phyloP scores from a whole-genome alignment of 2,888 invertebrate genomes.

The Eupithecia insigniata region DNA sequence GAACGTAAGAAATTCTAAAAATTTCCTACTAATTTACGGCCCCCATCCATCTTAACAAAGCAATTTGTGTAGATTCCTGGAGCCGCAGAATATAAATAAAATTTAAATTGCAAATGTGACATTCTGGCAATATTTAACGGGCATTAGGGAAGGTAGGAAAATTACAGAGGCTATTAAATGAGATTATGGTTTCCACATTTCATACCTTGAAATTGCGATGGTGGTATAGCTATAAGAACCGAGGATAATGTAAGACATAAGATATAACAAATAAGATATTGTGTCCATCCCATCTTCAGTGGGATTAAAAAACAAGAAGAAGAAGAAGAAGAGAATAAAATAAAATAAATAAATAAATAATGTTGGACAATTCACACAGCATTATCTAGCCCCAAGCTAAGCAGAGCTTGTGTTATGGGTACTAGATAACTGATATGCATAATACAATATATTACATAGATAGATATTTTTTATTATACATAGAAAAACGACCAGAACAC shows the following conservation, averaged over 20 bases:
- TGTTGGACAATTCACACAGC: no score
- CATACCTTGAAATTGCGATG: not conserved
- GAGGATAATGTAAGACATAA: no score
- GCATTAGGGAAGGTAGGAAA: conserved; percentile 33
- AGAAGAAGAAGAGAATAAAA: no score
- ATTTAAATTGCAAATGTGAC: conserved; percentile 39
- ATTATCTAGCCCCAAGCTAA: no score
- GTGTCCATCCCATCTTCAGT: not conserved
- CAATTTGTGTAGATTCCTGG: conserved; percentile 8
- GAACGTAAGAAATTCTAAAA: not conserved
- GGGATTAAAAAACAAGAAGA: not conserved
- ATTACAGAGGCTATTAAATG: conserved; percentile 37
- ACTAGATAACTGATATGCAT: no score
- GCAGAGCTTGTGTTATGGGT: no score
- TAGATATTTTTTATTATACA: no score
- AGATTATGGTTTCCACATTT: conserved; percentile 24
- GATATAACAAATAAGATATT: no score
- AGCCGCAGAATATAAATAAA: conserved; percentile 26
- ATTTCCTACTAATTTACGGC: not conserved
- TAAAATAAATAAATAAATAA: no score
- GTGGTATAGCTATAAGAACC: no score
- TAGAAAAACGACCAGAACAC: no score
- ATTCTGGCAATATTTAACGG: conserved; percentile 35
- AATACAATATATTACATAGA: no score
- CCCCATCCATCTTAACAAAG: not conserved